Percentiles rank a stretch among this genome's conserved stretches.
phyloP scores from a whole-genome alignment of 2,888 invertebrate genomes.

The Thysanoteuthis rhombus region DNA sequence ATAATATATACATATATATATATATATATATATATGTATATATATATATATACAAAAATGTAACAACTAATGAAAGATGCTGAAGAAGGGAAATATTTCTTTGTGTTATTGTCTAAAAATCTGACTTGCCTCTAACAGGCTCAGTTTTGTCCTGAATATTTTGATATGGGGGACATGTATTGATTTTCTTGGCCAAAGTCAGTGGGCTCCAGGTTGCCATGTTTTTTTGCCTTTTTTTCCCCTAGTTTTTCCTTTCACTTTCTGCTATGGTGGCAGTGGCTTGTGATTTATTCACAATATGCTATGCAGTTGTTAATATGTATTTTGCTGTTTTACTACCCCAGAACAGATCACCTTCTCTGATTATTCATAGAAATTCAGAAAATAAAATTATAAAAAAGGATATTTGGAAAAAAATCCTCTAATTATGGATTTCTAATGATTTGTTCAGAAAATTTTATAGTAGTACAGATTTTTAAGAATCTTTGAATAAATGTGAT shows the following conservation, averaged over 20 bases:
- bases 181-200: slow-evolving; percentile 12
- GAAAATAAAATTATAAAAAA: background rate
- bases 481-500: background rate
- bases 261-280: slow-evolving; percentile 12
- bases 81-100: background rate
- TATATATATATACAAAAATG: background rate
- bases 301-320: slow-evolving; percentile 12
- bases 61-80: background rate
- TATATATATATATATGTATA: background rate
- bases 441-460: background rate
- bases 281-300: slow-evolving; percentile 12
- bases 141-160: slow-evolving; percentile 12
- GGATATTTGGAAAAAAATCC: background rate
- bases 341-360: background rate
- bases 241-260: background rate
- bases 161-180: slow-evolving; percentile 12
- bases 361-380: background rate
- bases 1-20: background rate
- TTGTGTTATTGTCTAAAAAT: slow-evolving; percentile 12
- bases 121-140: background rate
- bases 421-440: background rate
- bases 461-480: background rate
- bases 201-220: slow-evolving; percentile 12
- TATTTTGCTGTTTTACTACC: background rate
- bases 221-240: background rate